Percentiles rank a stretch among this genome's conserved stretches.
Evolutionary conservation across 2,888 invertebrate species (phyloP).

Genomic region (Andricus curvator): DNA sequence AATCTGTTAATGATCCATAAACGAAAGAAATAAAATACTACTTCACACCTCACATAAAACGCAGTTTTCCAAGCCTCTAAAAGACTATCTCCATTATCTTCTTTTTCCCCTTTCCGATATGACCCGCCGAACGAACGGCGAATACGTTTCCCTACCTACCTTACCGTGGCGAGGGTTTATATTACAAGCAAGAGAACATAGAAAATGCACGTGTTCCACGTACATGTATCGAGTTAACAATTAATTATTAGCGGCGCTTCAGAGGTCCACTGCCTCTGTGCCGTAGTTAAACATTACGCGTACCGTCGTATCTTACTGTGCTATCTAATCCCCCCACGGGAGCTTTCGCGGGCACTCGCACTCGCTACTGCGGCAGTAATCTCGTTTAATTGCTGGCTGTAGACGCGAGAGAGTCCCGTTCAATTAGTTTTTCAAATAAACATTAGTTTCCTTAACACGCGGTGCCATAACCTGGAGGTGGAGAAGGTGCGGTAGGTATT

Average conservation of each 20-base stretch:
- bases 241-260: constrained; percentile 76
- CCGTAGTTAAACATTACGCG: constrained; percentile 77
- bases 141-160: background rate
- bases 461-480: constrained; percentile 70
- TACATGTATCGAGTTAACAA: constrained; percentile 70
- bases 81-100: constrained; percentile 1
- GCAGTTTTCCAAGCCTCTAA: background rate
- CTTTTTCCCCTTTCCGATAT: background rate
- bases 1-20: background rate
- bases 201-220: constrained; percentile 35
- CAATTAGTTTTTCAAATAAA: constrained; percentile 77
- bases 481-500: constrained; percentile 45
- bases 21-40: background rate
- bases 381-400: constrained; percentile 78
- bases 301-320: constrained; percentile 76
- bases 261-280: constrained; percentile 60
- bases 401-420: constrained; percentile 77
- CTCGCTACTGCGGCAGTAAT: constrained; percentile 74
- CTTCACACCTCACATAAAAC: background rate
- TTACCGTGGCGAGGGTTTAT: background rate
- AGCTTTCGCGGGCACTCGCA: constrained; percentile 61
- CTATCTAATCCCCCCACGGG: constrained; percentile 75
- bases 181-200: constrained; percentile 8
- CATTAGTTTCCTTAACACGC: constrained; percentile 77
- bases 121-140: background rate